Evolutionary conservation across 2,888 invertebrate genomes (phyloP).

Genomic region (Synergus itoensis): DNA sequence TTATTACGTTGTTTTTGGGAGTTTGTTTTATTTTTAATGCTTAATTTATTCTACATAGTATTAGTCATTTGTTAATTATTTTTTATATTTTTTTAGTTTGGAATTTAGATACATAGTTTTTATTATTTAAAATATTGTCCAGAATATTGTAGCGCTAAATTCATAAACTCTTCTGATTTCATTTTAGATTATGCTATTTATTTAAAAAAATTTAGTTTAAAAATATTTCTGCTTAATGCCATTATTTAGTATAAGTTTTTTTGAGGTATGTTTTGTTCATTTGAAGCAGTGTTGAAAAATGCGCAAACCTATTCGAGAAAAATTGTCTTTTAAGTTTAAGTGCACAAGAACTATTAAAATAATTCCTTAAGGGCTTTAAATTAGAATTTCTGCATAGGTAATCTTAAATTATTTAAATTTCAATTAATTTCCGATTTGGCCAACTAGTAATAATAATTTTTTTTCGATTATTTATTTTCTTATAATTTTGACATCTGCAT

Average conservation of each 20-base stretch:
- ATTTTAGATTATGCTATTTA: neutral
- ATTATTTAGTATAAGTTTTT: neutral
- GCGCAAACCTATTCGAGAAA: too few relatives aligned
- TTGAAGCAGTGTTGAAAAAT: neutral
- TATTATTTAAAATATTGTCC: neutral
- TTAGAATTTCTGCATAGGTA: neutral
- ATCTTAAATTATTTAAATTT: neutral
- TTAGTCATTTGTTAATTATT: neutral
- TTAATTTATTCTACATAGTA: conserved; percentile 29
- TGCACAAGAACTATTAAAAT: too few relatives aligned
- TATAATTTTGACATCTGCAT: neutral
- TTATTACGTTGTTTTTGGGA: neutral
- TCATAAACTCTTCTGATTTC: neutral
- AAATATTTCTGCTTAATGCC: neutral
- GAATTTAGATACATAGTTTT: neutral
- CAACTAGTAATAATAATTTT: neutral
- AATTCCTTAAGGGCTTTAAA: too few relatives aligned
- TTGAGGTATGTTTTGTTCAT: neutral
- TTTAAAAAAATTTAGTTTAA: neutral
- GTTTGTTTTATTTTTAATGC: conserved; percentile 21
- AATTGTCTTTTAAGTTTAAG: neutral
- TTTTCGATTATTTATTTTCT: neutral
- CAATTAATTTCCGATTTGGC: neutral
- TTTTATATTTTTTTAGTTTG: neutral
- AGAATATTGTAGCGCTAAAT: neutral